Conservation (phyloP, 2,797 vertebrate genomes). For the Micropoecilia bifurca region DNA sequence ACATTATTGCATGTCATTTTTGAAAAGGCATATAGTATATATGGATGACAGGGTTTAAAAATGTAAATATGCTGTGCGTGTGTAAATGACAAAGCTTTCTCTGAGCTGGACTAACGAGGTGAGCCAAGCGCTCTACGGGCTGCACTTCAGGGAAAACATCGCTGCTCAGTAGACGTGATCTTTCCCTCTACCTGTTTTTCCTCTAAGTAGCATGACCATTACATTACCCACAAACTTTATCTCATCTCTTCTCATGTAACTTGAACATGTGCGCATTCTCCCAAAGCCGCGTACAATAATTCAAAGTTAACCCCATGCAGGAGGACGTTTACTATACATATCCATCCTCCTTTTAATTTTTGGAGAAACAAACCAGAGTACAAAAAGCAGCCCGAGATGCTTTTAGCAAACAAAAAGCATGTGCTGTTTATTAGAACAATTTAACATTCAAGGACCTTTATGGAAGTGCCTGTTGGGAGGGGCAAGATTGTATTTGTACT, state of each 20-base stretch:
- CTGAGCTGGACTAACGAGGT: conserved; percentile 4
- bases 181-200: conserved; percentile 40
- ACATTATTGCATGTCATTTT: conserved; percentile 19
- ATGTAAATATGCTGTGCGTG: neutral
- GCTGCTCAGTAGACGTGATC: conserved; percentile 7
- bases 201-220: conserved; percentile 66
- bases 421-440: conserved; percentile 44
- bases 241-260: conserved; percentile 64
- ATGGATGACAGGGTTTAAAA: neutral
- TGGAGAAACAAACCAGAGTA: conserved; percentile 35
- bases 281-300: conserved; percentile 25
- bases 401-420: conserved; percentile 51
- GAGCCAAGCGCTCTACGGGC: neutral
- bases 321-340: conserved; percentile 16
- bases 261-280: conserved; percentile 37
- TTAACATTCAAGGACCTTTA: conserved; percentile 36
- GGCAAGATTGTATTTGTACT: conserved; percentile 26
- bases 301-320: conserved; percentile 18
- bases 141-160: conserved; percentile 5
- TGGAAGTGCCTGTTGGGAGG: conserved; percentile 25
- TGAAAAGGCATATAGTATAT: neutral
- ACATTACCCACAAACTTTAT: conserved; percentile 59
- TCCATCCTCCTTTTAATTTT: conserved; percentile 28
- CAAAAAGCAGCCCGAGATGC: conserved; percentile 32
- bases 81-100: neutral